Evolutionary conservation across 2,113 vertebrate genomes (phyloP).

Genomic region (Gobio gobio): DNA sequence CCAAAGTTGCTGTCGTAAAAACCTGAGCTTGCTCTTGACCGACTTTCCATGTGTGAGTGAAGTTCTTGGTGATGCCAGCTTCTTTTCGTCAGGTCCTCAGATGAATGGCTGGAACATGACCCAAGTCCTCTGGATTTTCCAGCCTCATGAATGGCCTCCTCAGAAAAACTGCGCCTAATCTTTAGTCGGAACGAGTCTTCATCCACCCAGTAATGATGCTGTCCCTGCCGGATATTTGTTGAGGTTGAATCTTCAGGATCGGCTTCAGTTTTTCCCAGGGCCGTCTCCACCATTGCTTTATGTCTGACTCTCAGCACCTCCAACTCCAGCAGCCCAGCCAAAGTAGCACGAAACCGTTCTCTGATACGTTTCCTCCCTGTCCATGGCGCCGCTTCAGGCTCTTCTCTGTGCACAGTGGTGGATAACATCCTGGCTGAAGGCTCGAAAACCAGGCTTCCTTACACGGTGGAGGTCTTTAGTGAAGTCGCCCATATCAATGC

Average conservation of each 20-base stretch:
- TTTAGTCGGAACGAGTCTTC: slow-evolving; percentile 29
- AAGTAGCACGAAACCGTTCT: slow-evolving; percentile 59
- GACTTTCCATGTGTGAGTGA: background rate
- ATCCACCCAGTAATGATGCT: slow-evolving; percentile 24
- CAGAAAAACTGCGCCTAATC: slow-evolving; percentile 50
- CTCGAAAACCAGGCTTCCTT: background rate
- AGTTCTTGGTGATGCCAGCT: slow-evolving; percentile 13
- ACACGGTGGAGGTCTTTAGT: slow-evolving; percentile 24
- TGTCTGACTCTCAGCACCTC: slow-evolving; percentile 58
- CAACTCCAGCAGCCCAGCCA: slow-evolving; percentile 63
- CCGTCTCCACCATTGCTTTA: slow-evolving; percentile 58
- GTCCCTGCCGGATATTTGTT: background rate
- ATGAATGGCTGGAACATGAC: slow-evolving; percentile 30
- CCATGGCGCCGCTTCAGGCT: background rate
- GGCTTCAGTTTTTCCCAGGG: slow-evolving; percentile 25
- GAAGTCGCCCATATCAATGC: background rate
- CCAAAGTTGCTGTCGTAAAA: slow-evolving; percentile 48
- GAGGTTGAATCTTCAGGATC: background rate
- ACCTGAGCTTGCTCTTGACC: slow-evolving; percentile 58
- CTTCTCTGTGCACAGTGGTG: background rate
- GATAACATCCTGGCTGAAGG: slow-evolving; percentile 17
- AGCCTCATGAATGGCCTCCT: slow-evolving; percentile 31
- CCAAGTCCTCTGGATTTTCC: background rate
- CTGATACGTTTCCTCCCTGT: slow-evolving; percentile 45
- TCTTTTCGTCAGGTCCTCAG: slow-evolving; percentile 24